Percentiles rank a stretch among this genome's conserved stretches.
Evolutionary conservation across 2,113 vertebrate species (phyloP).

Genomic region (Brienomyrus longianalis): DNA sequence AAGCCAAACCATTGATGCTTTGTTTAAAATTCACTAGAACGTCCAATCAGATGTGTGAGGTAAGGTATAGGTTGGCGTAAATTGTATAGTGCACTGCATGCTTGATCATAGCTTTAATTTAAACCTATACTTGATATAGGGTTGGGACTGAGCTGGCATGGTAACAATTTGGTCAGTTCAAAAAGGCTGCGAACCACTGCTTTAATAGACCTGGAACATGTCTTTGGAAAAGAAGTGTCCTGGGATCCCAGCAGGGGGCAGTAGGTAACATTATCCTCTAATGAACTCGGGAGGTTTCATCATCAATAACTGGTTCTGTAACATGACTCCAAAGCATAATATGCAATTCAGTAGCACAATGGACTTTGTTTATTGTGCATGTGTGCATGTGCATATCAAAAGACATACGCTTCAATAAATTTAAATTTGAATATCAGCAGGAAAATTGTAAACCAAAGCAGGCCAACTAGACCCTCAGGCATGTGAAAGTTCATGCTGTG

Average conservation of each 20-base stretch:
- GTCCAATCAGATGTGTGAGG: too few relatives aligned
- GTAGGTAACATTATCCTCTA: conserved; percentile 21
- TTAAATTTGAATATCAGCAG: neutral
- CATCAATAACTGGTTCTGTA: neutral
- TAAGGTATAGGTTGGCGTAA: too few relatives aligned
- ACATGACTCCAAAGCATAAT: neutral
- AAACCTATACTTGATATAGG: too few relatives aligned
- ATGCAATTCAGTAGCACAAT: neutral
- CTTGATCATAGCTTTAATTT: too few relatives aligned
- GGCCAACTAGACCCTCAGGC: neutral
- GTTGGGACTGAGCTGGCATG: too few relatives aligned
- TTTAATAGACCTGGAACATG: neutral
- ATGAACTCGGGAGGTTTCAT: conserved; percentile 15
- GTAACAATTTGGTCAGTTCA: too few relatives aligned
- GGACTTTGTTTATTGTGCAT: neutral
- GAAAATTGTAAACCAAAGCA: neutral
- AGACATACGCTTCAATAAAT: neutral
- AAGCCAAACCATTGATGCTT: too few relatives aligned
- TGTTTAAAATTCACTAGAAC: too few relatives aligned
- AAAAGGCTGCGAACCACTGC: too few relatives aligned
- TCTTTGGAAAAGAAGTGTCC: neutral
- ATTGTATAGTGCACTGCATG: too few relatives aligned
- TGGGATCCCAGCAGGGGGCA: conserved; percentile 7
- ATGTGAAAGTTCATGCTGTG: neutral
- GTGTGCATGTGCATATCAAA: neutral